These are phyloP conservation scores for Endomychus coccineus DNA, from an alignment of 2,888 invertebrate species.

Conservation along the genomic window DNA sequence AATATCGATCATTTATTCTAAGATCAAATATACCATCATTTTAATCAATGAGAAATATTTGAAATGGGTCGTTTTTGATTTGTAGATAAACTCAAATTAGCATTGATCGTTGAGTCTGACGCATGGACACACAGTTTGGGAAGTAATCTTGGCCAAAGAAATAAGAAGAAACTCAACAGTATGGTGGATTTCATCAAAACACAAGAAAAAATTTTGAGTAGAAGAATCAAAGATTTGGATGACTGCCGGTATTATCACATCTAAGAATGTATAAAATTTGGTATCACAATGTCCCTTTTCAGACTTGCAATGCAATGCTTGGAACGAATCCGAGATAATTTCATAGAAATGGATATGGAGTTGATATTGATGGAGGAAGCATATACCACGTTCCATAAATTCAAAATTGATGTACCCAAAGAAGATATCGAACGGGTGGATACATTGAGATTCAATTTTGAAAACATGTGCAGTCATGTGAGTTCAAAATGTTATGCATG, in stretches of 20 bases:
- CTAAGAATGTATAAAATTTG: not conserved
- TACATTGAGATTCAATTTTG: slow-evolving; percentile 68
- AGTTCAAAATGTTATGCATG: too few species aligned
- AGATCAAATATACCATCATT: too few species aligned
- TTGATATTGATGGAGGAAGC: slow-evolving; percentile 72
- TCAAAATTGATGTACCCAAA: slow-evolving; percentile 59
- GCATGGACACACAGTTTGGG: slow-evolving; percentile 74
- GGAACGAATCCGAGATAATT: slow-evolving; percentile 65
- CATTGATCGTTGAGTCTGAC: slow-evolving; percentile 64
- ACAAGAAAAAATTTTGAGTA: slow-evolving; percentile 60
- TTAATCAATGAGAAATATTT: too few species aligned
- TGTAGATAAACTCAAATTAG: slow-evolving; percentile 57
- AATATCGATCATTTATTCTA: too few species aligned
- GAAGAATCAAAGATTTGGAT: slow-evolving; percentile 68
- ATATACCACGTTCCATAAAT: slow-evolving; percentile 62
- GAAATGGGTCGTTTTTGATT: too few species aligned
- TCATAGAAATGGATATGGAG: slow-evolving; percentile 72
- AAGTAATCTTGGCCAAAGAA: slow-evolving; percentile 57
- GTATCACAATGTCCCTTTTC: slow-evolving; percentile 8
- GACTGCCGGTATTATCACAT: slow-evolving; percentile 49
- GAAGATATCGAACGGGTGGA: slow-evolving; percentile 77
- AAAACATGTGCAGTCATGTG: slow-evolving; percentile 66
- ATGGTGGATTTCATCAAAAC: slow-evolving; percentile 71
- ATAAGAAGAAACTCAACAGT: slow-evolving; percentile 60
- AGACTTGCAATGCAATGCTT: slow-evolving; percentile 75